Conservation (phyloP, 2,888 invertebrate genomes). For the Ferdinandea cuprea region DNA sequence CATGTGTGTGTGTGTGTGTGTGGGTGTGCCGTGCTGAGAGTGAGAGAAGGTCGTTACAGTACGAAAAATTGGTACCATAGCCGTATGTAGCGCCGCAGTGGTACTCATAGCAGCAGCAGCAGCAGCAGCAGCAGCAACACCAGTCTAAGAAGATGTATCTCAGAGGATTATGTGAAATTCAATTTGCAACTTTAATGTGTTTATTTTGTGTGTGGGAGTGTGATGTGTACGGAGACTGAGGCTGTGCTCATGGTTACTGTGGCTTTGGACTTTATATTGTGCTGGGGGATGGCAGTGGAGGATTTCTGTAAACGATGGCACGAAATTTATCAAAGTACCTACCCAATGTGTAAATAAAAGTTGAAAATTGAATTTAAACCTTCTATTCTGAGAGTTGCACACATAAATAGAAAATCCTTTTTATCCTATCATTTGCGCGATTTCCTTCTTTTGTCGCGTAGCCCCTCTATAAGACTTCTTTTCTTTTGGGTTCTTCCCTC, state of each 20-base stretch:
- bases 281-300: slow-evolving; percentile 60
- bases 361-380: slow-evolving; percentile 75
- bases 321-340: slow-evolving; percentile 74
- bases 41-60: slow-evolving; percentile 63
- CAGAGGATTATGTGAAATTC: slow-evolving; percentile 75
- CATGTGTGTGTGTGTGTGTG: slow-evolving; percentile 52
- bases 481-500: slow-evolving; percentile 26
- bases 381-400: slow-evolving; percentile 69
- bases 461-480: slow-evolving; percentile 25
- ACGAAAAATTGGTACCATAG: slow-evolving; percentile 70
- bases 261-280: slow-evolving; percentile 73
- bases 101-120: slow-evolving; percentile 18
- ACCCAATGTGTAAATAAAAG: slow-evolving; percentile 75
- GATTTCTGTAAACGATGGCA: slow-evolving; percentile 74
- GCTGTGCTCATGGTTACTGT: slow-evolving; percentile 71
- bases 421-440: slow-evolving; percentile 74
- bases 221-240: slow-evolving; percentile 50
- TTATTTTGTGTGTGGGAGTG: slow-evolving; percentile 67
- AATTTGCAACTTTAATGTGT: slow-evolving; percentile 75
- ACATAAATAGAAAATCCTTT: slow-evolving; percentile 75
- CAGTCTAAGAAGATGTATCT: slow-evolving; percentile 75
- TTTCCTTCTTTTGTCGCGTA: slow-evolving; percentile 60
- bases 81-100: slow-evolving; percentile 58
- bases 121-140: slow-evolving; percentile 56
- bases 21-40: slow-evolving; percentile 26